Percentiles rank a stretch among this genome's conserved stretches.
These are phyloP conservation scores for Nyctibius grandis DNA, from an alignment of 2,797 vertebrate genomes.

Conservation along the genomic window DNA sequence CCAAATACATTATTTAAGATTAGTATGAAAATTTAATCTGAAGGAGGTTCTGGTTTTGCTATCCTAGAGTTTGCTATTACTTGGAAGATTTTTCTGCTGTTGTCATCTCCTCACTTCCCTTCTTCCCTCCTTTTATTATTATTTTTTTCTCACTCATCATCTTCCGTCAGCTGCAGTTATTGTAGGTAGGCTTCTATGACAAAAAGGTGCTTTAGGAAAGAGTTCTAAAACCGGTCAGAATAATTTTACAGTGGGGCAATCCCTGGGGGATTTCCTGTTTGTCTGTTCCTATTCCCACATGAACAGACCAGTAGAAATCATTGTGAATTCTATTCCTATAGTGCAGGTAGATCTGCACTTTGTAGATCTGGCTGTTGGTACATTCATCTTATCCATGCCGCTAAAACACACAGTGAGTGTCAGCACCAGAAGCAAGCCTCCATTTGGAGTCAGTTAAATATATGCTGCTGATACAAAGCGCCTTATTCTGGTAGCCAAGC, in stretches of 20 bases:
- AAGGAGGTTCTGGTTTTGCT: conserved; percentile 55
- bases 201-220: conserved; percentile 51
- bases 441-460: not conserved
- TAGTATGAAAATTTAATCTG: conserved; percentile 71
- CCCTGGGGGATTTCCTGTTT: conserved; percentile 50
- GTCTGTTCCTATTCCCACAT: conserved; percentile 14
- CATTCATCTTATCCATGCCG: not conserved
- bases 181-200: conserved; percentile 39
- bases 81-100: conserved; percentile 44
- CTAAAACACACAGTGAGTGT: not conserved
- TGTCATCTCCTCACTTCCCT: conserved; percentile 27
- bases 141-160: conserved; percentile 43
- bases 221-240: conserved; percentile 55
- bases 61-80: conserved; percentile 43
- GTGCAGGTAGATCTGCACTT: not conserved
- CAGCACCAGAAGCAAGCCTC: not conserved
- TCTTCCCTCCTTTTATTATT: conserved; percentile 34
- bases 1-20: conserved; percentile 73
- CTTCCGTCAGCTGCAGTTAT: conserved; percentile 32
- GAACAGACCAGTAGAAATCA: conserved; percentile 38
- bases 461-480: not conserved
- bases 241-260: conserved; percentile 54
- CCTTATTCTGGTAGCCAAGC: not conserved
- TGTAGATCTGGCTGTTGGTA: not conserved
- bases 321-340: not conserved